These are phyloP conservation scores for Buceros bicornis DNA, from an alignment of 2,797 vertebrate genomes.

Conservation along the genomic window DNA sequence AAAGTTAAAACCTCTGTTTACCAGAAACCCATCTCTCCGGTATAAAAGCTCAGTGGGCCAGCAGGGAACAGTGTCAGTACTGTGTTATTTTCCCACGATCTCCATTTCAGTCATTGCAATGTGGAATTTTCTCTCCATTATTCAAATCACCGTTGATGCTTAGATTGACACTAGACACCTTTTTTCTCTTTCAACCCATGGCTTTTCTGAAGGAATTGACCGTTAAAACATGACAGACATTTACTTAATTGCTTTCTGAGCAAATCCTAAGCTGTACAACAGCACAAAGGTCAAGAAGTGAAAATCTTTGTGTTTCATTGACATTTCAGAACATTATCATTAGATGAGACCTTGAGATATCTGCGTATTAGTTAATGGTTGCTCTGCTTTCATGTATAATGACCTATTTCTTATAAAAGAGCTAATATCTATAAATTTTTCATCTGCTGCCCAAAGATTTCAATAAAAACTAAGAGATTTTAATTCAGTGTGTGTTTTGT, in stretches of 20 bases:
- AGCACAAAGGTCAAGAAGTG: slow-evolving; percentile 27
- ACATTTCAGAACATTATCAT: slow-evolving; percentile 23
- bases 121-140: slow-evolving; percentile 10
- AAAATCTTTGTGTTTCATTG: slow-evolving; percentile 29
- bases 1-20: slow-evolving; percentile 10
- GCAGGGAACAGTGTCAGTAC: not conserved
- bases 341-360: slow-evolving; percentile 57
- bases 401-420: slow-evolving; percentile 46
- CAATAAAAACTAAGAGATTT: slow-evolving; percentile 4
- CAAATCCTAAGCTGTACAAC: slow-evolving; percentile 14
- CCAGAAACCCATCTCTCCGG: not conserved
- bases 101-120: slow-evolving; percentile 32
- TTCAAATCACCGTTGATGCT: not conserved
- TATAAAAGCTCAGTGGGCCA: not conserved
- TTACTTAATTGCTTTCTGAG: slow-evolving; percentile 59
- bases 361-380: not conserved
- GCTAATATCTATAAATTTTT: slow-evolving; percentile 57
- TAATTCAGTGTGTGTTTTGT: not conserved
- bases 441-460: slow-evolving; percentile 52
- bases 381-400: slow-evolving; percentile 39
- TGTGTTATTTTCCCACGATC: not conserved
- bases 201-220: slow-evolving; percentile 22
- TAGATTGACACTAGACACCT: not conserved
- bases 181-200: not conserved
- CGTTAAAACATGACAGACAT: slow-evolving; percentile 17